A percentile compares a stretch with the other conserved stretches of the same genome.
These are phyloP conservation scores for Saccostrea glomerata DNA, from an alignment of 1,140 invertebrate species.

Conservation along the genomic window DNA sequence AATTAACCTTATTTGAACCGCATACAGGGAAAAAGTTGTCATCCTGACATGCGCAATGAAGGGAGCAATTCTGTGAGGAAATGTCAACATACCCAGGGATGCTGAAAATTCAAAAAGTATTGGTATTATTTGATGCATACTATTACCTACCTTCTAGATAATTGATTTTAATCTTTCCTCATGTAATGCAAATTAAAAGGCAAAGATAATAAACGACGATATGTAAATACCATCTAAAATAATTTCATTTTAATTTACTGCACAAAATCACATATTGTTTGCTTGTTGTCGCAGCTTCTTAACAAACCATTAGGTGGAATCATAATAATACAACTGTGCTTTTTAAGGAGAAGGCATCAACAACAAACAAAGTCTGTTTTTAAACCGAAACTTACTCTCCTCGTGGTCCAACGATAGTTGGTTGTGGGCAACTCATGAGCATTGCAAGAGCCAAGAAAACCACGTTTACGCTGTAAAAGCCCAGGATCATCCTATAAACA, in stretches of 20 bases:
- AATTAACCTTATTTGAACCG: background rate
- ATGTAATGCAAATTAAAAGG: too few relatives aligned
- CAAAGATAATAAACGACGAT: too few relatives aligned
- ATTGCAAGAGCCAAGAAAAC: background rate
- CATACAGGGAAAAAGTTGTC: background rate
- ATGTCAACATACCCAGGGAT: background rate
- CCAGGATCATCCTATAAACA: background rate
- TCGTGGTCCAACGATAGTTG: background rate
- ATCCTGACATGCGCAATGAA: background rate
- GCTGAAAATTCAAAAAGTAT: background rate
- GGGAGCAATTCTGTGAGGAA: background rate
- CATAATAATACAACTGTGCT: too few relatives aligned
- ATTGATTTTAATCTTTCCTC: too few relatives aligned
- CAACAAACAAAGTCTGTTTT: background rate
- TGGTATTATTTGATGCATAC: too few relatives aligned
- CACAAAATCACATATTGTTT: too few relatives aligned
- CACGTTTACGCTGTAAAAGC: background rate
- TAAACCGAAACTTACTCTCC: background rate
- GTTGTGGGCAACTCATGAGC: background rate
- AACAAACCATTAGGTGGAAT: too few relatives aligned
- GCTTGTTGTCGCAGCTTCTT: too few relatives aligned
- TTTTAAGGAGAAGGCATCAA: too few relatives aligned
- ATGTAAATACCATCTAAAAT: too few relatives aligned
- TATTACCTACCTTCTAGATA: too few relatives aligned
- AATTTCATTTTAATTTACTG: too few relatives aligned